Percentiles rank a stretch among this genome's conserved stretches.
These are phyloP conservation scores for Onychomys leucogaster DNA, from an alignment of 2,797 vertebrate species.

Conservation along the genomic window DNA sequence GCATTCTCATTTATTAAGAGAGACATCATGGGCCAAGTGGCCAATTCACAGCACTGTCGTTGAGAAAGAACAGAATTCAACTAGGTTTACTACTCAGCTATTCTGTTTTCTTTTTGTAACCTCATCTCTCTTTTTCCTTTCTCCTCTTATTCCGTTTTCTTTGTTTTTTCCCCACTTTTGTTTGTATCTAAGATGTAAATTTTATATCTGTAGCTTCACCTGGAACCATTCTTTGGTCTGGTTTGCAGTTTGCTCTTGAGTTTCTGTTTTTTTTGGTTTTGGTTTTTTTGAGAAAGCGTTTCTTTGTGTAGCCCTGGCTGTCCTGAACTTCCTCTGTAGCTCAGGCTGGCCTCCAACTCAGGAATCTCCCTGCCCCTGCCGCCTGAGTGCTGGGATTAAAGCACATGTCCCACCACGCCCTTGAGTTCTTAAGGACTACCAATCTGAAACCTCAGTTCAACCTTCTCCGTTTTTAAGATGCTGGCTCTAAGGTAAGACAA, in stretches of 20 bases:
- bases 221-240: not conserved
- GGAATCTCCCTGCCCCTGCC: not conserved
- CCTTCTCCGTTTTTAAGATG: slow-evolving; percentile 32
- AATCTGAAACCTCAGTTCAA: slow-evolving; percentile 9
- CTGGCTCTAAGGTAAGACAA: not conserved
- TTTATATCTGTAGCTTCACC: not conserved
- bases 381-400: not conserved
- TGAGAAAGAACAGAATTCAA: not conserved
- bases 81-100: not conserved
- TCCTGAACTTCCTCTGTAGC: not conserved
- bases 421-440: not conserved
- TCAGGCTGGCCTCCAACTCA: not conserved
- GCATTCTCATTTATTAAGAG: not conserved
- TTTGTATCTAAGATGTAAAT: not conserved
- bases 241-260: not conserved
- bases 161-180: not conserved
- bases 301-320: not conserved
- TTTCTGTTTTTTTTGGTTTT: not conserved
- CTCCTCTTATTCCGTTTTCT: not conserved
- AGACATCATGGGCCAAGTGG: not conserved
- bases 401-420: not conserved
- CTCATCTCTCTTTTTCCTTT: not conserved
- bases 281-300: not conserved
- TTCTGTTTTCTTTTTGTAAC: not conserved
- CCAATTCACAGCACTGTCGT: not conserved